Base-by-base conservation (phyloP, 2,797 vertebrate species). In the Muscicapa comitata region DNA sequence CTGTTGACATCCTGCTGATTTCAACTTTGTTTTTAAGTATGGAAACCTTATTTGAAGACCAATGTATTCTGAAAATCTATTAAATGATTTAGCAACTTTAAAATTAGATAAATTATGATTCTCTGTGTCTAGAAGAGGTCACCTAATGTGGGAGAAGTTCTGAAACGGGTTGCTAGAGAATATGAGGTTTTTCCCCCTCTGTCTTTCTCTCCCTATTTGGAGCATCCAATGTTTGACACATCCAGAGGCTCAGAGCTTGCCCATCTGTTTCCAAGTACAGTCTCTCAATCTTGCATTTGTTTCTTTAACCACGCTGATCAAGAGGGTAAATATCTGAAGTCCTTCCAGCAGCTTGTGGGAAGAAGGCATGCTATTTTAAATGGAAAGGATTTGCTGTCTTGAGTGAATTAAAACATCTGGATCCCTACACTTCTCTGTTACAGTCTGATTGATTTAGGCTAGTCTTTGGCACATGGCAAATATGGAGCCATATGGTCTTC, bases 331-430 rank as follows among this genome's bases (percentile, higher is more conserved):
- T 91, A 91, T 78, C 85, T 96, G 85, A 92, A 94, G 81, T 93
- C 58, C 58, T 93, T 93, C 92, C 89, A 92, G 79, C 78, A 93
- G 73, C 81, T 68, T 7, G 10, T 63, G 88, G 72, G 85, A 93
- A 82, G 61, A 58, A 96, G 54, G 70, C 75, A 55, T 58, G 43
- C 83, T 86, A 48, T 93, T 95, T 93, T 80, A 92, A 88, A 96
- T 0, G 17, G 81, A 94, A 86, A 48, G 55, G 89, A 74, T 93
- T 92, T 95, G 72, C 89, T 93, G 78, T 78, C 89, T 93, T 93
- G 66, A 38, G 51, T 86, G 87, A 96, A 93, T 86, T 94, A 80
- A 88, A 96, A 94, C 95, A 93, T 95, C 94, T 97, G 94, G 78
- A 88, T 86, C 66, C 68, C 17, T 76, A 42, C 50, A 35, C 37